These are phyloP conservation scores for Pachypsylla venusta DNA, from an alignment of 1,140 invertebrate species.

Conservation along the genomic window DNA sequence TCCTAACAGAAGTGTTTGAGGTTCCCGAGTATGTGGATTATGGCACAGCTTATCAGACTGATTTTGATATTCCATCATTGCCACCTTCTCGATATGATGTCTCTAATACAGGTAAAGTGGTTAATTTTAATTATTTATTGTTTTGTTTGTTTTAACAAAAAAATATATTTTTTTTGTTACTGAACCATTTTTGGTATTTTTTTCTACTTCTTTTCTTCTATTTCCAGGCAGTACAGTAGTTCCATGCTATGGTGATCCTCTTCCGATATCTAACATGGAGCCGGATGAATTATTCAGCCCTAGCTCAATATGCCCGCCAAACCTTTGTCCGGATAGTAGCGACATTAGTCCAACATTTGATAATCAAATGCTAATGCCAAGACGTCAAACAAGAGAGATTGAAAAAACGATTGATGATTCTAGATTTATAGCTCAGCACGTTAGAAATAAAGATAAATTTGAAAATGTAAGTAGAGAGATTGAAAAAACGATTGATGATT, in stretches of 20 bases:
- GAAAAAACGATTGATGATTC: slow-evolving; percentile 79
- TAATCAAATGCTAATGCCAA: slow-evolving; percentile 34
- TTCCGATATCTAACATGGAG: slow-evolving; percentile 50
- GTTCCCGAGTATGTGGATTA: slow-evolving; percentile 49
- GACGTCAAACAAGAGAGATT: slow-evolving; percentile 65
- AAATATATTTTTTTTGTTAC: neutral
- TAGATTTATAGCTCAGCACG: slow-evolving; percentile 84
- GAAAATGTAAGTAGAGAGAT: slow-evolving; percentile 70
- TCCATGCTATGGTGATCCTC: slow-evolving; percentile 29
- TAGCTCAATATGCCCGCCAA: slow-evolving; percentile 36
- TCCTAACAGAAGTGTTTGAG: slow-evolving; percentile 50
- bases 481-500: slow-evolving; percentile 76
- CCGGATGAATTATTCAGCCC: slow-evolving; percentile 66
- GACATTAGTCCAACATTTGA: neutral
- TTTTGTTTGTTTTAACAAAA: neutral
- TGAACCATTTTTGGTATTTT: neutral
- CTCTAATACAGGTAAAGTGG: neutral
- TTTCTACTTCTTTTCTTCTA: neutral
- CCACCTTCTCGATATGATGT: slow-evolving; percentile 25
- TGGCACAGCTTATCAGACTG: slow-evolving; percentile 45
- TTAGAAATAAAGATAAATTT: slow-evolving; percentile 85
- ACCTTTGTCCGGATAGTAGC: slow-evolving; percentile 32
- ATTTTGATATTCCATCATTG: slow-evolving; percentile 50
- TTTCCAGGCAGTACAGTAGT: slow-evolving; percentile 14
- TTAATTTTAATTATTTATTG: neutral